A percentile compares a stretch with the other conserved stretches of the same genome.
phyloP scores from a whole-genome alignment of 2,113 vertebrate genomes.

The Daphoenositta chrysoptera region DNA sequence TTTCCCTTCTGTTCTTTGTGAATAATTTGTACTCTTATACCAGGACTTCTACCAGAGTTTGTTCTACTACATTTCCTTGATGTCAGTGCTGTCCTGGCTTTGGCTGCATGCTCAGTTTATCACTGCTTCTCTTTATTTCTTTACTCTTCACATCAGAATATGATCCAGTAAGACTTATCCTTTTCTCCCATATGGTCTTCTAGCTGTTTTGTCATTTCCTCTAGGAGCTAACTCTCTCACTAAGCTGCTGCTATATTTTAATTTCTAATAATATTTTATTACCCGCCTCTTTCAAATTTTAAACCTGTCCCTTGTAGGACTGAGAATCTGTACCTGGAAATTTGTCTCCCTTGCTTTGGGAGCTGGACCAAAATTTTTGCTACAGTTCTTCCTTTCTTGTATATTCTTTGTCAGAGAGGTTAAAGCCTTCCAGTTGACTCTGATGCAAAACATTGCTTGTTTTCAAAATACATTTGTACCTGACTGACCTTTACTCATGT shows the following conservation, averaged over 20 bases:
- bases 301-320: not conserved
- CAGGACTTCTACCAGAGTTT: not conserved
- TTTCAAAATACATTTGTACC: not conserved
- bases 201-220: not conserved
- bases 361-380: not conserved
- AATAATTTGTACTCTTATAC: not conserved
- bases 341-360: not conserved
- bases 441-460: fast-evolving
- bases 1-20: not conserved
- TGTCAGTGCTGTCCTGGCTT: not conserved
- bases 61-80: not conserved
- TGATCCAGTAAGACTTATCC: not conserved
- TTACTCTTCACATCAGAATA: not conserved
- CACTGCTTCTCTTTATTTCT: not conserved
- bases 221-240: not conserved
- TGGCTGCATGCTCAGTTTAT: not conserved
- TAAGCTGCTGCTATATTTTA: not conserved
- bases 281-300: not conserved
- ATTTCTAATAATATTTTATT: not conserved
- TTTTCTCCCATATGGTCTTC: not conserved
- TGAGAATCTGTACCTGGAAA: not conserved
- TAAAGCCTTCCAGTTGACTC: not conserved
- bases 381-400: not conserved
- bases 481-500: not conserved
- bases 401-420: not conserved